phyloP scores from a whole-genome alignment of 2,113 vertebrate genomes.

The Vanacampus margaritifer region DNA sequence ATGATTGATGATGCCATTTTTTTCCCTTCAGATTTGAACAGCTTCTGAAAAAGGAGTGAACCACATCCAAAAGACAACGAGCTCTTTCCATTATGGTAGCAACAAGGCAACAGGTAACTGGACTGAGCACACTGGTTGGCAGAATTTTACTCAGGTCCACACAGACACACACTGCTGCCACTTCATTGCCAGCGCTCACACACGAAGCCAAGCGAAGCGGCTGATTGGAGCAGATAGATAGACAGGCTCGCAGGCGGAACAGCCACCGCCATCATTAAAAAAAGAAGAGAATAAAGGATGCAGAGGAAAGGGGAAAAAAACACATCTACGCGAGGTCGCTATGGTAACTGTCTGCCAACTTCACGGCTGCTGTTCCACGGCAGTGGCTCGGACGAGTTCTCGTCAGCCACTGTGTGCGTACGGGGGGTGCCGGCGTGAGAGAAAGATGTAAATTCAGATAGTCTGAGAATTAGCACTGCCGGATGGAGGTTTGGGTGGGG shows the following conservation, averaged over 20 bases:
- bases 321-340: constrained; percentile 85
- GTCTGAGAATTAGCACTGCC: constrained; percentile 98
- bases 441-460: constrained; percentile 96
- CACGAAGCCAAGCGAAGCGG: constrained; percentile 74
- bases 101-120: constrained; percentile 37
- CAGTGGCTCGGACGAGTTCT: constrained; percentile 66
- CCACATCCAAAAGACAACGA: constrained; percentile 4
- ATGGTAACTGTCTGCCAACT: constrained; percentile 95
- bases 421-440: constrained; percentile 8
- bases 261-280: constrained; percentile 93
- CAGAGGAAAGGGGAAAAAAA: constrained; percentile 36
- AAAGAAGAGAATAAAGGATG: constrained; percentile 51
- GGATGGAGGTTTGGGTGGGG: constrained; percentile 75
- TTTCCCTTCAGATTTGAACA: constrained; percentile 6
- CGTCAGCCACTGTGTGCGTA: constrained; percentile 35
- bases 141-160: constrained; percentile 30
- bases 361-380: constrained; percentile 78
- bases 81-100: neutral
- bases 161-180: constrained; percentile 36
- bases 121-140: constrained; percentile 25
- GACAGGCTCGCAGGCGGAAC: constrained; percentile 82
- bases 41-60: constrained; percentile 2
- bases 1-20: neutral
- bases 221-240: constrained; percentile 79
- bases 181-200: constrained; percentile 66